phyloP scores from a whole-genome alignment of 2,113 vertebrate genomes.

The Bos javanicus region DNA sequence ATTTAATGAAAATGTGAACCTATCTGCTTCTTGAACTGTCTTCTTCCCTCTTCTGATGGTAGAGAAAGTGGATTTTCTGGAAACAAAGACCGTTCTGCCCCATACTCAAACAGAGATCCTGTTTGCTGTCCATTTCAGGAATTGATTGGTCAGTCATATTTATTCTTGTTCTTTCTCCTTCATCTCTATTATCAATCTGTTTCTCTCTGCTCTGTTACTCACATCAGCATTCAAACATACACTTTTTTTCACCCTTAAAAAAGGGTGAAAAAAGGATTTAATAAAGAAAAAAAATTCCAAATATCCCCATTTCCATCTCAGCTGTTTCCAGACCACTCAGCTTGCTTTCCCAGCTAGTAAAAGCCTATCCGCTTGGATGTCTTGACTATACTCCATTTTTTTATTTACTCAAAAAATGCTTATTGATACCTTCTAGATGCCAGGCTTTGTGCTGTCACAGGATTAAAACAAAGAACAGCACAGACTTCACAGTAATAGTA shows the following conservation, averaged over 20 bases:
- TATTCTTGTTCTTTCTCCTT: not conserved
- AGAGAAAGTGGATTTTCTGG: not conserved
- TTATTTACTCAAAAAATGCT: not conserved
- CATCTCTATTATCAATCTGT: not conserved
- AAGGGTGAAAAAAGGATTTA: not conserved
- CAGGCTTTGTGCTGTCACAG: not conserved
- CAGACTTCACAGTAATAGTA: not conserved
- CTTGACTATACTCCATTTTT: not conserved
- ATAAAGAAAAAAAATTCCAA: accelerated
- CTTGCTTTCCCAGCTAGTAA: not conserved
- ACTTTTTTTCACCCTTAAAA: not conserved
- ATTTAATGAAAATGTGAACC: not conserved
- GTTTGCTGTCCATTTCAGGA: not conserved
- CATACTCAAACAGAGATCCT: not conserved
- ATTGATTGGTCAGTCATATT: not conserved
- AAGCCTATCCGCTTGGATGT: not conserved
- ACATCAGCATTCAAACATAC: not conserved
- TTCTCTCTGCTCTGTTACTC: not conserved
- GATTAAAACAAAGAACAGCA: not conserved
- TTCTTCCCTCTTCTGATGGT: not conserved
- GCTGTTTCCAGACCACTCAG: not conserved
- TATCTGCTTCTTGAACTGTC: not conserved
- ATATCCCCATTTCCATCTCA: not conserved
- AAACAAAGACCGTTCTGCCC: not conserved
- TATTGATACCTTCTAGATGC: not conserved